Conservation (phyloP, 2,113 vertebrate genomes). For the Dicerorhinus sumatrensis region DNA sequence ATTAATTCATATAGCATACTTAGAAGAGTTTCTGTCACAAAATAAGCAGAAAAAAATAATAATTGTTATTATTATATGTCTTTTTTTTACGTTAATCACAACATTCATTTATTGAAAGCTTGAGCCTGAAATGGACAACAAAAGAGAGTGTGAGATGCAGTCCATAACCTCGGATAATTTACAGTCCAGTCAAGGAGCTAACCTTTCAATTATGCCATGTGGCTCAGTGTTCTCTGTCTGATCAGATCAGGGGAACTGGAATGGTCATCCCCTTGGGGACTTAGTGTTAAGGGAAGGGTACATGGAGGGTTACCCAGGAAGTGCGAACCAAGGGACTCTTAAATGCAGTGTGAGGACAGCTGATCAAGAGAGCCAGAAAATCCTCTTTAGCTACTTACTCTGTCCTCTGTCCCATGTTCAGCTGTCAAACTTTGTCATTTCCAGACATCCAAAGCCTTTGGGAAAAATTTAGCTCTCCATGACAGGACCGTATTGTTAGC, state of each 20-base stretch:
- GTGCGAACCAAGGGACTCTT: not conserved
- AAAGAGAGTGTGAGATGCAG: not conserved
- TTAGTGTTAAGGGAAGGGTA: not conserved
- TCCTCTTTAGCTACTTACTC: not conserved
- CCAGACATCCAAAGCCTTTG: not conserved
- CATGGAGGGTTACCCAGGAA: not conserved
- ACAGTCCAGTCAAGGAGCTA: not conserved
- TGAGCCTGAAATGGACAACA: not conserved
- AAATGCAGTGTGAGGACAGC: not conserved
- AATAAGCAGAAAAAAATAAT: not conserved
- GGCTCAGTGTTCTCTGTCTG: constrained; percentile 7
- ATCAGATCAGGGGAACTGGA: constrained; percentile 1
- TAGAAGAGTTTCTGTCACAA: not conserved
- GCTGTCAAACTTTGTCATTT: not conserved
- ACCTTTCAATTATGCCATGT: constrained; percentile 23
- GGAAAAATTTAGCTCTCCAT: not conserved
- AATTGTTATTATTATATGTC: not conserved
- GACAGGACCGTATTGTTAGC: not conserved
- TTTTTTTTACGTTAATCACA: not conserved
- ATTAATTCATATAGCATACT: not conserved
- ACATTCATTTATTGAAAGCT: not conserved
- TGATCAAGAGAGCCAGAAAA: constrained; percentile 4
- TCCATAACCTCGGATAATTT: constrained; percentile 25
- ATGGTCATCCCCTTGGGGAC: not conserved
- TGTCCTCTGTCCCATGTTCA: not conserved